Percentiles rank a stretch among this genome's conserved stretches.
phyloP scores from a whole-genome alignment of 1,140 invertebrate species.

The Drosophila baimaii region DNA sequence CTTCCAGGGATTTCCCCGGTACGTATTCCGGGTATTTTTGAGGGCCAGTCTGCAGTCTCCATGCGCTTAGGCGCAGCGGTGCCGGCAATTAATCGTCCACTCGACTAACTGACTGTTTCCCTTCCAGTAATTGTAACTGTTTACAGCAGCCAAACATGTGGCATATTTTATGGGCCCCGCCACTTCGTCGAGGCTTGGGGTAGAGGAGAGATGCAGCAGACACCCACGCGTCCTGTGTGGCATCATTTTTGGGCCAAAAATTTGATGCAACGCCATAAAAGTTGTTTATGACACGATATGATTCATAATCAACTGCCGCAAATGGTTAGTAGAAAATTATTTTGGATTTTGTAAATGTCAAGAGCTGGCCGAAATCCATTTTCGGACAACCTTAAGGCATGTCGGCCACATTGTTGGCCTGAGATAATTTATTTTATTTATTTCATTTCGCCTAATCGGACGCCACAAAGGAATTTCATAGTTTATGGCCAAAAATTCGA shows the following conservation, averaged over 20 bases:
- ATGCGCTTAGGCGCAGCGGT: constrained; percentile 19
- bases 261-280: constrained; percentile 33
- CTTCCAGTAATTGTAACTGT: constrained; percentile 54
- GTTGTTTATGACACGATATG: constrained; percentile 36
- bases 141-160: constrained; percentile 54
- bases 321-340: neutral
- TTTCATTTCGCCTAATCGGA: neutral
- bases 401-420: no score
- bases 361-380: no score
- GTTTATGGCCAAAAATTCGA: neutral
- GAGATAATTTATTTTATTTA: neutral
- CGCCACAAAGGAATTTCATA: neutral
- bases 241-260: constrained; percentile 8
- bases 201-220: neutral
- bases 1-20: constrained; percentile 2
- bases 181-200: neutral
- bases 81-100: constrained; percentile 58
- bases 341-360: no score
- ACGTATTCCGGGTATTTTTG: constrained; percentile 1
- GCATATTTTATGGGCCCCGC: constrained; percentile 45
- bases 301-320: constrained; percentile 20
- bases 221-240: neutral
- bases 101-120: constrained; percentile 31
- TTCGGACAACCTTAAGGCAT: no score
- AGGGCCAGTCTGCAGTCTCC: constrained; percentile 6